Base-by-base conservation (phyloP, 2,797 vertebrate species). In the Gobionotothen gibberifrons region DNA sequence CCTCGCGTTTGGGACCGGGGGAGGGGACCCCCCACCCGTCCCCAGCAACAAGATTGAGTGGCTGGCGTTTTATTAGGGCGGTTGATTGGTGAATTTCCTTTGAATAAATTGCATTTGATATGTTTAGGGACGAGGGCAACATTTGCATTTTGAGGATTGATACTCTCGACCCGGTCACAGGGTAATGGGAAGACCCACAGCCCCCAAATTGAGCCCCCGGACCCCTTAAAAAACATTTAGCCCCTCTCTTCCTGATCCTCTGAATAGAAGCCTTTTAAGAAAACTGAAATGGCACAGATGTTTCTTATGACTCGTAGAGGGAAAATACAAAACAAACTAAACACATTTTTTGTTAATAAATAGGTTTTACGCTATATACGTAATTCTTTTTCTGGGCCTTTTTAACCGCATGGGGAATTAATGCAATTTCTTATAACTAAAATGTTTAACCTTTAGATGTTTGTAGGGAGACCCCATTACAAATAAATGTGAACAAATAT, bases 1-100 rank as follows among this genome's bases (percentile, higher is more conserved):
- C 97, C 97, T 94, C 96, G 95, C 96, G 96, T 96, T 96, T 94
- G 93, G 81, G 91, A 95, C 95, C 94, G 94, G 93, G 95, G 94
- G 94, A 94, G 94, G 95, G 94, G 95, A 92, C 93, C 94, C 95
- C 95, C 95, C 95, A 95, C 90, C 92, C 94, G 91, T 95, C 92
- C 84, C 77, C 87, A 43, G 89, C 86, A 83, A 87, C 86, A 93
- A 94, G 94, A 94, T 94, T 90, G 93, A 94, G 90, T 92, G 88
- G 85, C 89, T 91, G 78, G 89, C 91, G 89, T 94, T 94, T 94
- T 94, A 95, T 95, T 94, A 93, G 85, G 90, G 90, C 85, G 87
- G 87, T 92, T 94, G 93, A 94, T 94, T 94, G 91, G 93, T 93
- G 93, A 93, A 94, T 93, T 93, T 92, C 91, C 91, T 94, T 94